phyloP scores from a whole-genome alignment of 30 jellyfish, hydroid and myxozoan genomes.

The Aurelia aurita complex sp. Pacific region DNA sequence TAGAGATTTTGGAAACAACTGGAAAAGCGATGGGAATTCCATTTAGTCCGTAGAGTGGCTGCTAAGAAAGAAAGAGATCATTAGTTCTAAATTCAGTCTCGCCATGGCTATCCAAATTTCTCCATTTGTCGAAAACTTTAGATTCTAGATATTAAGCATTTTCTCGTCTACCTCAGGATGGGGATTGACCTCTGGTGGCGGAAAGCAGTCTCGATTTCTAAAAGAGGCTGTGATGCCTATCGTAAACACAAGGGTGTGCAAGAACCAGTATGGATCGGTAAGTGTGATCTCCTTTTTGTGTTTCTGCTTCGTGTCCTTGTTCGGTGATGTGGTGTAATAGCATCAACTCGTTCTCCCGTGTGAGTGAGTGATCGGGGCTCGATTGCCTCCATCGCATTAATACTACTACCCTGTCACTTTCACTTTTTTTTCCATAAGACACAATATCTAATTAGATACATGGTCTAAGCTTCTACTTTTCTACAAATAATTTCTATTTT shows the following conservation, averaged over 20 bases:
- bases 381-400: too few species aligned
- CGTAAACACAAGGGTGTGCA: slow-evolving; percentile 6
- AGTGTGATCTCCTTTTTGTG: slow-evolving; percentile 2
- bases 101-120: neutral
- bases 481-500: too few species aligned
- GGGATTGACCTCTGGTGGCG: slow-evolving; percentile 52
- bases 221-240: slow-evolving; percentile 41
- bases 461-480: too few species aligned
- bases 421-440: too few species aligned
- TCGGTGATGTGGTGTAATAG: too few species aligned
- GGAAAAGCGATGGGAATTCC: too few species aligned
- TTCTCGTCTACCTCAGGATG: slow-evolving; percentile 15
- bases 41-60: too few species aligned
- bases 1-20: too few species aligned
- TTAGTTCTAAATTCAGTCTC: neutral
- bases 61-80: too few species aligned
- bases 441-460: too few species aligned
- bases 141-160: neutral
- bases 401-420: too few species aligned
- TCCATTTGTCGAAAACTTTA: neutral
- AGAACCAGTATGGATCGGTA: neutral
- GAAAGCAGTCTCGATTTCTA: slow-evolving; percentile 29
- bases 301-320: neutral
- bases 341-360: neutral
- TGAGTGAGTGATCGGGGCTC: neutral